Conservation (phyloP, 2,888 invertebrate species). For the Hemistola chrysoprasaria region DNA sequence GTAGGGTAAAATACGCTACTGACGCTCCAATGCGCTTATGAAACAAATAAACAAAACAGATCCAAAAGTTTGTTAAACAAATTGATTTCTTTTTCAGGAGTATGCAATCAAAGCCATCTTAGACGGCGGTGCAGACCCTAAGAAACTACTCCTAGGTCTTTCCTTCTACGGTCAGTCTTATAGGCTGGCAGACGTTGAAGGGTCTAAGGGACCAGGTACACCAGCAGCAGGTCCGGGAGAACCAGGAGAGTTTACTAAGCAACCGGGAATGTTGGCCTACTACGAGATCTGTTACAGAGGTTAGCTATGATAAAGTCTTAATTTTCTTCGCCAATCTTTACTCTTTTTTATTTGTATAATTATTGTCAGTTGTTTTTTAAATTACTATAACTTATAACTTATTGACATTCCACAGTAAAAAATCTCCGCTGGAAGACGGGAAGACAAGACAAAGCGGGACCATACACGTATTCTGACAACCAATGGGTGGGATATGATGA, state of each 20-base stretch:
- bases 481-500: slow-evolving; percentile 97
- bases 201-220: slow-evolving; percentile 79
- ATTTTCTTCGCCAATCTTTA: slow-evolving; percentile 1
- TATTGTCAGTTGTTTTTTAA: slow-evolving; percentile 10
- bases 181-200: slow-evolving; percentile 78
- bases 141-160: slow-evolving; percentile 90
- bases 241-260: slow-evolving; percentile 90
- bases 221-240: slow-evolving; percentile 88
- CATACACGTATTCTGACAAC: slow-evolving; percentile 89
- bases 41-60: too few species aligned
- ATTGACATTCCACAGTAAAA: slow-evolving; percentile 68
- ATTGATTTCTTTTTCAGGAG: slow-evolving; percentile 81
- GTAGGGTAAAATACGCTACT: too few species aligned
- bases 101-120: slow-evolving; percentile 90
- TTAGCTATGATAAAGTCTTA: slow-evolving; percentile 28
- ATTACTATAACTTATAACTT: too few species aligned
- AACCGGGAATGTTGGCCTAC: slow-evolving; percentile 94
- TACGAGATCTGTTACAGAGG: slow-evolving; percentile 91
- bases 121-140: slow-evolving; percentile 87
- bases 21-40: too few species aligned
- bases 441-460: slow-evolving; percentile 84
- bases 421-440: slow-evolving; percentile 86
- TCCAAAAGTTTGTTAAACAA: too few species aligned
- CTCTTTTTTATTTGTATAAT: background rate
- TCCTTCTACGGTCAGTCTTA: slow-evolving; percentile 96